Evolutionary conservation across 2,888 invertebrate species (phyloP), one percentile per base, ranked within the genome.

Genomic region (Eucera pruinosa): DNA sequence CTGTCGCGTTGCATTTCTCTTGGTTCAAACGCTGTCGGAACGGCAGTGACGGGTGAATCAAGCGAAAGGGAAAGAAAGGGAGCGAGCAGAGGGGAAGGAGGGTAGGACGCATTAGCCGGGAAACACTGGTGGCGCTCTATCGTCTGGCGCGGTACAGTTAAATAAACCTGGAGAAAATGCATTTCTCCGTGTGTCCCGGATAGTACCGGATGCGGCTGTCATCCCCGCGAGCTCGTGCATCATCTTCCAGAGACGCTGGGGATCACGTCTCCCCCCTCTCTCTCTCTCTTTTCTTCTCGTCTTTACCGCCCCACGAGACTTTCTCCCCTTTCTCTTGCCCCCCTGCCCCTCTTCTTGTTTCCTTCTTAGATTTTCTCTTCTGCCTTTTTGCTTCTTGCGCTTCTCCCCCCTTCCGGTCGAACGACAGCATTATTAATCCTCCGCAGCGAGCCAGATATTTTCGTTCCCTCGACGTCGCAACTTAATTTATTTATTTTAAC

Each of bases 121-220:
- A 71, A 79, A 79, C 81, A 81, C 60, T 76, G 81, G 57, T 47
- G 82, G 67, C 73, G 75, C 71, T 83, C 81, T 69, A 83, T 83
- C 83, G 81, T 83, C 78, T 64, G 78, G 58, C 67, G 39, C 70
- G 68, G 67, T 67, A 55, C 83, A 78, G 83, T 85, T 86, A 85
- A 86, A 85, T 85, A 85, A 86, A 86, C 82, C 80, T 57, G 48
- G 57, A 68, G 77, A 79, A 80, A 84, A 84, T 84, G 84, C 80
- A 81, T 84, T 80, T 83, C 81, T 83, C 68, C 67, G 66, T 50
- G 77, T 62, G 79, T 66, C 81, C 67, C 74, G 82, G 73, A 55
- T 74, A 83, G 77, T 77, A 80, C 87, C 88, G 88, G 88, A 88
- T 88, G 88, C 83, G 77, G 81, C 85, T 88, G 87, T 88, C 88